Base-by-base conservation (phyloP, 2,797 vertebrate genomes). In the Garrulus glandarius region DNA sequence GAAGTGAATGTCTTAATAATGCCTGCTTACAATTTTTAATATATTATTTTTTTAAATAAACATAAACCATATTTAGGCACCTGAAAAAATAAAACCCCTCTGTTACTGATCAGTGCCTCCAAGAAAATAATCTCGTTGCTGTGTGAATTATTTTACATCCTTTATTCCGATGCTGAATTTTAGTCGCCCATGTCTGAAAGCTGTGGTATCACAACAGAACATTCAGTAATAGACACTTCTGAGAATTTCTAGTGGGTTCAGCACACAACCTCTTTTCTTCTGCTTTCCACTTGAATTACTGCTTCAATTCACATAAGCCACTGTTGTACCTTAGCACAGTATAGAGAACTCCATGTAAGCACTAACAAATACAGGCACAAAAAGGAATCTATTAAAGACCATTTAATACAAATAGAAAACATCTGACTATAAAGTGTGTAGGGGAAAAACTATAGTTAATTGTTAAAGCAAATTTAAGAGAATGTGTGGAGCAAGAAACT, bases 81-180 rank as follows among this genome's bases (percentile, higher is more conserved):
- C 26, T 34, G n/a, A 61, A 69, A 57, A 93, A 65, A 71, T 37
- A 71, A 76, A 50, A 7, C 0, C 6, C 5, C 10, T 61, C 34
- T 41, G 27, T 81, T 74, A 44, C 16, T 55, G 29, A 26, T 50
- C 7, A n/a, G 17, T 41, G 5, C 23, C 36, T 75, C 43, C 13
- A 61, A 55, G 41, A 57, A 68, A 71, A 61, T 43, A 0, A 7
- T 29, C 11, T 84, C 0, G 0, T 37, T 82, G 32, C 13, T 53
- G 4, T 13, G 14, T 72, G 55, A 13, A 6, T 78, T 44, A 44
- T 79, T 81, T 94, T 55, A 18, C 6, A 49, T 47, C 6, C 13
- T 75, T 88, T 86, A 43, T 90, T 92, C 23, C 49, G 19, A 29
- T 80, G 19, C 32, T 34, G 78, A 68, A 72, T 22, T 87, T 92